Evolutionary conservation across 2,888 invertebrate genomes (phyloP), one percentile per base, ranked within the genome.

Genomic region (Salpingus planirostris): DNA sequence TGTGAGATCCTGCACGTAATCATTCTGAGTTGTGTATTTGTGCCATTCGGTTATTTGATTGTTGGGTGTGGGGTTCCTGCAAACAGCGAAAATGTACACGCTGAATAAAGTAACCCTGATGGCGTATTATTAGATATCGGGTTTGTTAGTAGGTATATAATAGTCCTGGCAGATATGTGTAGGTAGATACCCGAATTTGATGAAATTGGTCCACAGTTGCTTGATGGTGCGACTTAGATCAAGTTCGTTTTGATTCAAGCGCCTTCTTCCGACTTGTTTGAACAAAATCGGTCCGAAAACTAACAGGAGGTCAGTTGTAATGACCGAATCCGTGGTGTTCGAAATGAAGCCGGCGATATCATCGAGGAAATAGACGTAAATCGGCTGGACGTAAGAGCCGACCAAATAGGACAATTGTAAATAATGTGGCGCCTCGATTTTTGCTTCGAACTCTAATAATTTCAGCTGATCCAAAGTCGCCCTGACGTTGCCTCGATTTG

Each of bases 231-330:
- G 63, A 44, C 71, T 73, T 10, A 76, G 57, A 39, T 67, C 66
- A 45, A 74, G 74, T 54, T 84, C 82, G 3, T 68, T 67, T 13
- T 64, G 53, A 11, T 68, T 73, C 31, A 78, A 70, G 6, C 77
- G 69, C 26, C 79, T 66, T 15, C 81, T 70, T 2, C 76, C 73
- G 33, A 80, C 67, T 64, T 80, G 78, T 43, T 78, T 75, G 53
- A 78, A 71, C 21, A 80, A 54, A 18, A 74, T 69, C 22, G 80
- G 79, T 3, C 82, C 81, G 43, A 81, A 66, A 13, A 81, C 56
- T 15, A 79, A 65, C 6, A 80, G 67, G 35, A 82, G 59, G 57
- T 82, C 82, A 0, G 78, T 69, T 3, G 79, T 76, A 43, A 80
- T 78, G 1, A 73, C 69, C n/a, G 77, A 73, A 32, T 80, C 80